Base-by-base conservation (phyloP, 2,888 invertebrate genomes). In the Nemotelus nigrinus region DNA sequence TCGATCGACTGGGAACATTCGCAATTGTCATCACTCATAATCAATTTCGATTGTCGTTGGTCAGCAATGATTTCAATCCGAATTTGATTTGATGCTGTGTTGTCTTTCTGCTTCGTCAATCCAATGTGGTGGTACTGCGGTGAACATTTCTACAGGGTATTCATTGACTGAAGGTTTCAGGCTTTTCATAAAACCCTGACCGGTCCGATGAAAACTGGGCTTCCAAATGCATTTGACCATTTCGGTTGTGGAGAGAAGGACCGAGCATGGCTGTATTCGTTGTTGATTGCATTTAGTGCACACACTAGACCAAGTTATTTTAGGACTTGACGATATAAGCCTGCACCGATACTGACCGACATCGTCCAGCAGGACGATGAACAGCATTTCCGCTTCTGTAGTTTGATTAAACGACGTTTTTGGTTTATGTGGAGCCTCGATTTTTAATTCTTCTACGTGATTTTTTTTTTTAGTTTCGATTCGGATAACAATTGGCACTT, bases 21-120 rank as follows among this genome's bases (percentile, higher is more conserved):
- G 41, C 72, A 72, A 72, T 72, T 72, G 72, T 58, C 72, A 72
- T 72, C 72, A 60, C 39, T 58, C 72, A 72, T 72, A 72, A 72
- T 72, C 72, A 72, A 72, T 60, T 72, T 72, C 58, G 72, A 57
- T 72, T 72, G 72, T 72, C 60, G 72, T 72, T 72, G 72, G 72
- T 72, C 72, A 25, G 25, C 25, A 72, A 72, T 47, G 53, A 58
- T 58, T 72, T 72, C 72, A 72, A 72, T 72, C 72, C 58, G 72
- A 72, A 72, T 72, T 57, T 47, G 47, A 57, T 72, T 72, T 72
- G 58, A 72, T 58, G 72, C 44, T 47, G 45, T 72, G 58, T 72
- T 39, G 72, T 68, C 68, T 68, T 68, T 44, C 50, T 39, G 53
- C 25, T 41, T 68, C 50, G 68, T 68, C 68, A 48, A 68, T 53